Evolutionary conservation across 1,140 invertebrate species (phyloP).

Genomic region (Magallana angulata): DNA sequence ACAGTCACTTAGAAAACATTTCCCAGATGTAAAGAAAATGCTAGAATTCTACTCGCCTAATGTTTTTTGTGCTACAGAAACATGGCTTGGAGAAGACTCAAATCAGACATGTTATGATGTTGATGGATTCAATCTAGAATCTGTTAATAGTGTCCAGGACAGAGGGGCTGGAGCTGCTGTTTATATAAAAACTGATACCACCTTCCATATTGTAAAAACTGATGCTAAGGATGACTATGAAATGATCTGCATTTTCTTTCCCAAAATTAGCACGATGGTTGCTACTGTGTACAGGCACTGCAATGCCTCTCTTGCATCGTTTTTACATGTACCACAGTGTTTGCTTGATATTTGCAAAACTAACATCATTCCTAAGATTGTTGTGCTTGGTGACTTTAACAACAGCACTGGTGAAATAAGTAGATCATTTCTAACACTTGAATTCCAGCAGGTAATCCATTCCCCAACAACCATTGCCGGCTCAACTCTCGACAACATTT

Average conservation of each 20-base stretch:
- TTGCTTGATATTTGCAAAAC: neutral
- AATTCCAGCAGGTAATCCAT: neutral
- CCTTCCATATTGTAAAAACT: conserved; percentile 5
- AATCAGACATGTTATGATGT: neutral
- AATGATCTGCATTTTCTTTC: conserved; percentile 31
- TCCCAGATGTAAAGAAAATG: conserved; percentile 17
- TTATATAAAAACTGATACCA: conserved; percentile 2
- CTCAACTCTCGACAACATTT: conserved; percentile 11
- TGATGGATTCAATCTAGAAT: neutral
- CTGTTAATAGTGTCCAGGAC: conserved; percentile 18
- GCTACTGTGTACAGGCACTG: conserved; percentile 9
- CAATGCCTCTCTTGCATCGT: conserved; percentile 10
- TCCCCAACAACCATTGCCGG: conserved; percentile 11
- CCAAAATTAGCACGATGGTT: neutral
- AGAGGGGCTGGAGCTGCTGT: conserved; percentile 21
- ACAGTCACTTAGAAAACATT: conserved; percentile 14
- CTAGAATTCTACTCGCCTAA: conserved; percentile 4
- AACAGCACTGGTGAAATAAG: neutral
- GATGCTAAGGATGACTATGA: neutral
- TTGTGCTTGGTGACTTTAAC: conserved; percentile 27
- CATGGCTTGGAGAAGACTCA: conserved; percentile 18
- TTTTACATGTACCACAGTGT: neutral
- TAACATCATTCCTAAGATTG: neutral
- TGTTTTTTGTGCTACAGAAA: conserved; percentile 28
- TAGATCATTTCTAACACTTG: neutral